Evolutionary conservation across 2,888 invertebrate species (phyloP).

Genomic region (Pammene aurita): DNA sequence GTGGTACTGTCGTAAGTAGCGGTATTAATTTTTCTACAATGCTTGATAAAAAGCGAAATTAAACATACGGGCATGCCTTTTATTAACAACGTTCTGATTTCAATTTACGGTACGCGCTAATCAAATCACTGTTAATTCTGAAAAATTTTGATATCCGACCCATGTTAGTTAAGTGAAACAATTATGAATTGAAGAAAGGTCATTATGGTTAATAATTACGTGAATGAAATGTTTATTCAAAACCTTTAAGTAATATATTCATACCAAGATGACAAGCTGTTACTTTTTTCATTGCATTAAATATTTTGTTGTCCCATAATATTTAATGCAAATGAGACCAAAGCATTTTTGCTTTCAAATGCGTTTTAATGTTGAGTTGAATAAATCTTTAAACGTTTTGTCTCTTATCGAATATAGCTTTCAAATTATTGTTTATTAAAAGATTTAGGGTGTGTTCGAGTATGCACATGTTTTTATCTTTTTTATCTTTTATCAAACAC

Average conservation of each 20-base stretch:
- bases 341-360: neutral
- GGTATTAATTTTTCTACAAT: no score
- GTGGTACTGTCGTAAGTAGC: no score
- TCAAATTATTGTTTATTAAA: no score
- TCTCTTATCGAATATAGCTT: no score
- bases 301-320: neutral
- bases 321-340: neutral
- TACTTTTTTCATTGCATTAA: neutral
- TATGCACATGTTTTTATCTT: no score
- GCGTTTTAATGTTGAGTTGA: neutral
- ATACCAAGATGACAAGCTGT: conserved; percentile 4
- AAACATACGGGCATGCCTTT: neutral
- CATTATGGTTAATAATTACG: conserved; percentile 14
- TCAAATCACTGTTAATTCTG: neutral
- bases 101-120: neutral
- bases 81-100: neutral
- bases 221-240: neutral
- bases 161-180: conserved; percentile 11
- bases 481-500: no score
- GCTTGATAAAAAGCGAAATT: no score
- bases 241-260: neutral
- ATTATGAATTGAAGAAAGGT: neutral
- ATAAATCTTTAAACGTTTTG: no score
- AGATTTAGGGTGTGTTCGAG: no score
- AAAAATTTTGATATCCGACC: conserved; percentile 1